These are phyloP conservation scores for Sebastes nivosus DNA, from an alignment of 2,797 vertebrate species.

Conservation along the genomic window DNA sequence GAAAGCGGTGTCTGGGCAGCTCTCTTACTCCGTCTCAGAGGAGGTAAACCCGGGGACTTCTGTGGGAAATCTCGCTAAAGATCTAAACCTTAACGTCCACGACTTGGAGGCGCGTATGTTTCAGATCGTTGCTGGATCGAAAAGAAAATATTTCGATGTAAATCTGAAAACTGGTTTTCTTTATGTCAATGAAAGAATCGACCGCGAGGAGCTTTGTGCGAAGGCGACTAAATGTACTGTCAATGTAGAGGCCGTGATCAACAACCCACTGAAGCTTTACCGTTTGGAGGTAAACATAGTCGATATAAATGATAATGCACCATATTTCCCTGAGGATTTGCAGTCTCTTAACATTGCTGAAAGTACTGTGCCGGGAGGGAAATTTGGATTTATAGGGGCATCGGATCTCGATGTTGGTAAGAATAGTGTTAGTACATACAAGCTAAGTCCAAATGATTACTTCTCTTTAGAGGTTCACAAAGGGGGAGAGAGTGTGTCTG, in stretches of 20 bases:
- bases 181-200: conserved; percentile 71
- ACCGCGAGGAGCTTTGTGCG: conserved; percentile 76
- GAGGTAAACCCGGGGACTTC: conserved; percentile 69
- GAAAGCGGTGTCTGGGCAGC: conserved; percentile 61
- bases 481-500: conserved; percentile 51
- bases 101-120: conserved; percentile 71
- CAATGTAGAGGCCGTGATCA: conserved; percentile 69
- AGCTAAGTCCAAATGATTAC: conserved; percentile 65
- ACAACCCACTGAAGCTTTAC: conserved; percentile 70
- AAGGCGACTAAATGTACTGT: conserved; percentile 61
- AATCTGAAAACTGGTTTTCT: conserved; percentile 73
- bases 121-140: conserved; percentile 70
- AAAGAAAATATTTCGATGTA: conserved; percentile 73
- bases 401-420: conserved; percentile 69
- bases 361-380: conserved; percentile 68
- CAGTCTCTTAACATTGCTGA: conserved; percentile 78
- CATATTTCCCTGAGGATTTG: conserved; percentile 49
- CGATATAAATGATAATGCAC: conserved; percentile 75
- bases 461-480: conserved; percentile 65
- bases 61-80: conserved; percentile 78
- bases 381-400: conserved; percentile 60
- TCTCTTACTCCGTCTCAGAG: conserved; percentile 77
- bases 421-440: conserved; percentile 67
- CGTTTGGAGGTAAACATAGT: conserved; percentile 65
- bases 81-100: conserved; percentile 67